Base-by-base conservation (phyloP, 2,797 vertebrate genomes). In the Xyrichtys novacula region DNA sequence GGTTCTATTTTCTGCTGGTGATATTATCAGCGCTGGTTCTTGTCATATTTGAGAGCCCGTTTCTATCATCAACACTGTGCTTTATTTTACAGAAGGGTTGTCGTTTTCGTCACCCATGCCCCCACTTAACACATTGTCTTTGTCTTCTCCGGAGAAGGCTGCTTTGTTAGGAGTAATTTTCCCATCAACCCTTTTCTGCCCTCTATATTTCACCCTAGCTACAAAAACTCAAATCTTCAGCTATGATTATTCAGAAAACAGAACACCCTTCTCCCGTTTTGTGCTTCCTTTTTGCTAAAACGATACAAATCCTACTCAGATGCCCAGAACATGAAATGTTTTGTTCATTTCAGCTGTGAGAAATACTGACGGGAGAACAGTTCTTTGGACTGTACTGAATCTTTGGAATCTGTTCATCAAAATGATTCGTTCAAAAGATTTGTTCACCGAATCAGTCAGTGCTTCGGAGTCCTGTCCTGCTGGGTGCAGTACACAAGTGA, bases 1-100 rank as follows among this genome's bases (percentile, higher is more conserved):
- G 31, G 5, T n/a, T 42, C 20, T 20, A 5, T 44, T 50, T 61
- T 34, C 11, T 12, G 14, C 32, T n/a, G n/a, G n/a, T n/a, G n/a
- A n/a, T n/a, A n/a, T n/a, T n/a, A n/a, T n/a, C 32, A 34, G 32
- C 14, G 32, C 25, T 44, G 16, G 28, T 48, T 38, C 17, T 34
- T 54, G 5, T 53, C 19, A 70, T 46, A 22, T 63, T 63, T 55
- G 40, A 54, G 25, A 46, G 47, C 39, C 34, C 44, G 32, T 53
- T 74, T 31, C 10, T 2, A 0, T 25, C 26, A 11, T 15, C 31
- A 17, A 19, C 8, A 9, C 6, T 10, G 23, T 28, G 25, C 31
- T 64, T 32, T 4, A 1, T 22, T 40, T 25, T 46, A 47, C 17
- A 50, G 23, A 68, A 12, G 19, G 9, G n/a, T 7, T 61, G 20